Evolutionary conservation across 2,888 invertebrate species (phyloP).

Genomic region (Dryocosmus kuriphilus): DNA sequence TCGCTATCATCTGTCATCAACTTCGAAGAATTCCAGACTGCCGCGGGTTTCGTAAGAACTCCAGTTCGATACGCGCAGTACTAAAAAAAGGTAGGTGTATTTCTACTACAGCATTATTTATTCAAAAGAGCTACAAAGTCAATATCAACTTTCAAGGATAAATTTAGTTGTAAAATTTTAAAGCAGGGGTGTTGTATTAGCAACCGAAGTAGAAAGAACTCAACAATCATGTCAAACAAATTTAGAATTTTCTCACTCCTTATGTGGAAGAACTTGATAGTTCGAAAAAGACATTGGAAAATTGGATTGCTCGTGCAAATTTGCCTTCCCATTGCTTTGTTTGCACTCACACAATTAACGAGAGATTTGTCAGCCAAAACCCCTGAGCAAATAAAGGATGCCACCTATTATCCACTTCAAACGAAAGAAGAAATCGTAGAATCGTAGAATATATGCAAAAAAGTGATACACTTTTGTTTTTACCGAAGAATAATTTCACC

Average conservation of each 20-base stretch:
- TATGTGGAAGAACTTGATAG: conserved; percentile 71
- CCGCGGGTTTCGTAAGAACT: background rate
- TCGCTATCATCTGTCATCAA: background rate
- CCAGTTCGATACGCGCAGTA: background rate
- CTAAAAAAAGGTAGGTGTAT: conserved; percentile 6
- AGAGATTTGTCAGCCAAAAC: conserved; percentile 63
- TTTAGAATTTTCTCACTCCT: conserved; percentile 66
- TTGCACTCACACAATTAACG: conserved; percentile 65
- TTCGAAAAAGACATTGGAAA: conserved; percentile 71
- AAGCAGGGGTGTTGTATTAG: background rate
- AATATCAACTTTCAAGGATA: conserved; percentile 33
- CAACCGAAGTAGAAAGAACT: background rate
- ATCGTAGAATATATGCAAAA: conserved; percentile 11
- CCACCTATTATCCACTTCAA: conserved; percentile 61
- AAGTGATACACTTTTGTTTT: conserved; percentile 57
- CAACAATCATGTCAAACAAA: conserved; percentile 37
- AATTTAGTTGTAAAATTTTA: conserved; percentile 2
- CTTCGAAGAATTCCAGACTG: conserved; percentile 8
- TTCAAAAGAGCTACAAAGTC: conserved; percentile 8
- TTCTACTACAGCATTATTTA: conserved; percentile 14
- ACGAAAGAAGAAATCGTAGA: conserved; percentile 47
- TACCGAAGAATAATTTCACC: conserved; percentile 65
- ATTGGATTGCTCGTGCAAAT: conserved; percentile 68
- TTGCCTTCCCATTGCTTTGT: conserved; percentile 66
- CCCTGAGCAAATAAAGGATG: conserved; percentile 57